These are phyloP conservation scores for Plagiodera versicolora DNA, from an alignment of 2,888 invertebrate species.

Conservation along the genomic window DNA sequence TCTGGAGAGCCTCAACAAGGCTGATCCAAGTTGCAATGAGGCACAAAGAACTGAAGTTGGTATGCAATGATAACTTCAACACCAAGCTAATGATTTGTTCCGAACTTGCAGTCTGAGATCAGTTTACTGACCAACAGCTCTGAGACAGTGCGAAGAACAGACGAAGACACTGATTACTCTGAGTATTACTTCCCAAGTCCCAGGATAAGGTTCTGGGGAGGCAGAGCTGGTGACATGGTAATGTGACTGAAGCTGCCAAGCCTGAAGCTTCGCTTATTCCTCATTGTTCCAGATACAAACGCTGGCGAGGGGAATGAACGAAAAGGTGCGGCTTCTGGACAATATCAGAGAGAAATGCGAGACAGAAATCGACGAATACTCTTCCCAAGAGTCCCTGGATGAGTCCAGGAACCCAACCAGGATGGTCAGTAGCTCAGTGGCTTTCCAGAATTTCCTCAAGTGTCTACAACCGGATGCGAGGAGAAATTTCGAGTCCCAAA, in stretches of 20 bases:
- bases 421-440: constrained; percentile 46
- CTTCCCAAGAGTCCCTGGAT: constrained; percentile 28
- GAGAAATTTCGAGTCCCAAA: constrained; percentile 19
- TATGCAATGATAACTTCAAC: not conserved
- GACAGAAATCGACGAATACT: constrained; percentile 27
- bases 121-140: constrained; percentile 27
- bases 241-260: constrained; percentile 31
- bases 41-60: constrained; percentile 31
- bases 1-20: constrained; percentile 41
- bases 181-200: constrained; percentile 33
- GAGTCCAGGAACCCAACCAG: constrained; percentile 32
- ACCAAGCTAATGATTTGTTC: not conserved
- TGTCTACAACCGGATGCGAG: constrained; percentile 26
- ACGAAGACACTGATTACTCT: constrained; percentile 27
- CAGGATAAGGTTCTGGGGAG: constrained; percentile 31
- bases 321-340: constrained; percentile 35
- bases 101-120: constrained; percentile 32
- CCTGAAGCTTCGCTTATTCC: too few species aligned
- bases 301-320: constrained; percentile 35
- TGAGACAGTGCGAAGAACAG: constrained; percentile 26
- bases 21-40: constrained; percentile 20
- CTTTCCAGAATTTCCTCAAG: constrained; percentile 46
- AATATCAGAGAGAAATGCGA: constrained; percentile 29
- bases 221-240: constrained; percentile 33
- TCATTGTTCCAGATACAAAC: constrained; percentile 34